Evolutionary conservation across 2,113 vertebrate species (phyloP), one percentile per base, ranked within the genome.

Genomic region (Oreocharis arfaki): DNA sequence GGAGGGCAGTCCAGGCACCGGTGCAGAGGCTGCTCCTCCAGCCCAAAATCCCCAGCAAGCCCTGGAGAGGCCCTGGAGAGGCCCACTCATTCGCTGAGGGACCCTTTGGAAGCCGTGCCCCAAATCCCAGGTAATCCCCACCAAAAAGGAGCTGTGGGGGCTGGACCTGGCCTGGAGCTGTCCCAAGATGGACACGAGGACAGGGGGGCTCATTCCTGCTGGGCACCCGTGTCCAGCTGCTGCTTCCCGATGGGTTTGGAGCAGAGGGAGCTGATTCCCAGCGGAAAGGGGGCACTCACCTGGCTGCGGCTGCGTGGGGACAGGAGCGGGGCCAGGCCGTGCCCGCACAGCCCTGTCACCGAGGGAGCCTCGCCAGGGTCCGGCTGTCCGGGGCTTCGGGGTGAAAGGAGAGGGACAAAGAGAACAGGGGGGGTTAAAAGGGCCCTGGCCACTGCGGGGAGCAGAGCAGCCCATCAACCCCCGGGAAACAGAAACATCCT

Each of bases 201-300:
- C 10, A 6, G 60, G 11, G 13, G 21, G 10, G 24, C n/a, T 52
- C 18, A 0, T 35, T 33, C 30, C 47, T 20, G 5, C 0, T 3
- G 68, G 56, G 74, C 14, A 22, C 21, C 2, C 0, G 6, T 23
- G 52, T 23, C n/a, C 50, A 3, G n/a, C 65, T 10, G 68, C 60
- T 10, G 10, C 2, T 7, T 20, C 22, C 76, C 10, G 27, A 15
- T 0, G 13, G 60, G 9, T 35, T 50, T 18, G 35, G 57, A 19
- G 16, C 37, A 28, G 50, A 6, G 53, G 79, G 22, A 32, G 53
- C 28, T 2, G 28, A 27, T 50, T 49, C 28, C 57, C 3, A 1
- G 1, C 0, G 68, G 50, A n/a, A 4, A 7, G 8, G 68, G 47
- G 13, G 16, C 76, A 94, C 95, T 7, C 50, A 97, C 96, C 96